Percentiles rank a stretch among this genome's conserved stretches.
Evolutionary conservation across 2,888 invertebrate genomes (phyloP).

Genomic region (Chloromyia formosa): DNA sequence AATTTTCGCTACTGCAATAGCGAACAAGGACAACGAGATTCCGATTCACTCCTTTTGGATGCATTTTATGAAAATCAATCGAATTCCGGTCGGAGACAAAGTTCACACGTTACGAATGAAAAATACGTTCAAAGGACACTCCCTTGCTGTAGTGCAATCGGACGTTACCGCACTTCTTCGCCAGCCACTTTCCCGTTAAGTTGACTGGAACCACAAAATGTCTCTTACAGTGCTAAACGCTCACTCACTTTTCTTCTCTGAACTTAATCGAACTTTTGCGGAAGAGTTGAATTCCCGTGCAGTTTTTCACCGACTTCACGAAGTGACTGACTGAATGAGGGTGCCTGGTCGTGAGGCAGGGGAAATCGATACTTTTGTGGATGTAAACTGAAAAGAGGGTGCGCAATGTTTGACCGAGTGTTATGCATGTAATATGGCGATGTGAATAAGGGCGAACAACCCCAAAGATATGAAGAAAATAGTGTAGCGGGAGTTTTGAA

Average conservation of each 20-base stretch:
- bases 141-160: too few species aligned
- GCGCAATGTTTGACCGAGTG: background rate
- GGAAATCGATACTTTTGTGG: constrained; percentile 47
- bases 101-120: background rate
- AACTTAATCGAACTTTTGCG: constrained; percentile 1
- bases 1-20: constrained; percentile 16
- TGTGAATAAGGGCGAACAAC: constrained; percentile 8
- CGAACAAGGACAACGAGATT: constrained; percentile 26
- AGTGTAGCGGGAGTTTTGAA: background rate
- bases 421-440: constrained; percentile 10
- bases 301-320: constrained; percentile 45
- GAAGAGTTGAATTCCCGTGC: constrained; percentile 30
- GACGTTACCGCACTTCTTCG: too few species aligned
- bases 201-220: too few species aligned
- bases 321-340: constrained; percentile 45
- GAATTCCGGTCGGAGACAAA: background rate
- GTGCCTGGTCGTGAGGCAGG: constrained; percentile 28
- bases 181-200: too few species aligned
- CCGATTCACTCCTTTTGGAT: constrained; percentile 13
- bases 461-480: background rate
- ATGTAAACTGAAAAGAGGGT: constrained; percentile 27
- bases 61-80: constrained; percentile 28
- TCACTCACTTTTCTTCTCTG: background rate
- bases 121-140: too few species aligned
- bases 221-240: too few species aligned